Percentiles rank a stretch among this genome's conserved stretches.
Conservation (phyloP, 2,113 vertebrate genomes). For the Pomatostomus ruficeps region DNA sequence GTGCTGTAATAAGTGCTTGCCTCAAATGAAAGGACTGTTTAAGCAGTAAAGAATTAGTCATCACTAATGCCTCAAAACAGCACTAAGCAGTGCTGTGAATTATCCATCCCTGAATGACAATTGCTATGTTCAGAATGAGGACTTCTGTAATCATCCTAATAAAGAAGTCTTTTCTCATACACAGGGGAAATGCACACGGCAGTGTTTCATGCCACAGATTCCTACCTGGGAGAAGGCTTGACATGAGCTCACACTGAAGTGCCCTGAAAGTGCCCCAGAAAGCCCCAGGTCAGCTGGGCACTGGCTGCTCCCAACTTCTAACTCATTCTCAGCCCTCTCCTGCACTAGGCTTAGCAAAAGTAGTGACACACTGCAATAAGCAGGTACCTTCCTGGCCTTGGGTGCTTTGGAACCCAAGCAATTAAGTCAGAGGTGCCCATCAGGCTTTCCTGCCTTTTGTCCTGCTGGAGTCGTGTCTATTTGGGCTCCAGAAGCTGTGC, state of each 20-base stretch:
- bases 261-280: background rate
- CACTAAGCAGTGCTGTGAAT: background rate
- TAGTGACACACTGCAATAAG: background rate
- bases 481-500: background rate
- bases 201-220: background rate
- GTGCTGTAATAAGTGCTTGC: conserved; percentile 48
- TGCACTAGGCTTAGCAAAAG: background rate
- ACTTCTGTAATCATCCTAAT: background rate
- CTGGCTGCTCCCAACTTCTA: background rate
- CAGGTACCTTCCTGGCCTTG: background rate
- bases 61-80: background rate
- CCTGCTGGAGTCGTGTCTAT: background rate
- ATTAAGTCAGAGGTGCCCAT: background rate
- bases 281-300: background rate
- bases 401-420: background rate
- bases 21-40: background rate
- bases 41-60: background rate
- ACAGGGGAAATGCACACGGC: background rate
- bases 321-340: background rate
- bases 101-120: background rate
- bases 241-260: background rate
- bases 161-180: background rate
- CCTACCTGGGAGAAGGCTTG: background rate
- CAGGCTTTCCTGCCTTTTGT: background rate
- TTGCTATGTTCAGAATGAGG: background rate